These are phyloP conservation scores for Brachirus orientalis DNA, from an alignment of 2,113 vertebrate species.

Conservation along the genomic window DNA sequence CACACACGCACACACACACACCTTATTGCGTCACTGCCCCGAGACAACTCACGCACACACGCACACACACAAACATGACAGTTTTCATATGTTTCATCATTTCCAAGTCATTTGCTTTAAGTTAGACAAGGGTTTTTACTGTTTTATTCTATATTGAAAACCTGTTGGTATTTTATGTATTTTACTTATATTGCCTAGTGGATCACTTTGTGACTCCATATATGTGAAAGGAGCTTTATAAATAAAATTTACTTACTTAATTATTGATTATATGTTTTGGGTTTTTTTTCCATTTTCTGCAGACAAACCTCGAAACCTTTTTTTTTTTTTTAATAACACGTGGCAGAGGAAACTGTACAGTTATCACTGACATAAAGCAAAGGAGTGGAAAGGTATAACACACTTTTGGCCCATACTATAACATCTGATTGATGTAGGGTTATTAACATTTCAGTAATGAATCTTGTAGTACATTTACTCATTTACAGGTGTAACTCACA, in stretches of 20 bases:
- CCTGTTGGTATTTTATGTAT: too few species aligned
- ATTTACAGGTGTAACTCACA: neutral
- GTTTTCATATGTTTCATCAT: too few species aligned
- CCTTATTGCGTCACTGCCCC: slow-evolving; percentile 28
- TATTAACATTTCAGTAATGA: neutral
- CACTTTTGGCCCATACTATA: neutral
- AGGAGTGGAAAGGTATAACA: neutral
- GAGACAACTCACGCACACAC: slow-evolving; percentile 10
- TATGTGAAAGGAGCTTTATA: too few species aligned
- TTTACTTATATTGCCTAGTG: too few species aligned
- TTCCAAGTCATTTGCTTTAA: neutral
- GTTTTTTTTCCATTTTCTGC: neutral
- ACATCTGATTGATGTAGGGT: neutral
- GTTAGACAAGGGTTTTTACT: too few species aligned
- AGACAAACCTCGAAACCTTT: too few species aligned
- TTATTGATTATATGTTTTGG: neutral
- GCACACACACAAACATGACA: slow-evolving; percentile 23
- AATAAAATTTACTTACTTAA: too few species aligned
- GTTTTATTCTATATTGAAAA: too few species aligned
- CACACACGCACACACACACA: slow-evolving; percentile 26
- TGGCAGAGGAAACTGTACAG: neutral
- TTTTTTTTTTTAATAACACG: too few species aligned
- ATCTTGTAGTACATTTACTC: slow-evolving; percentile 7
- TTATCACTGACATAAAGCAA: neutral
- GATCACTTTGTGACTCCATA: too few species aligned